Conservation (phyloP, 2,797 vertebrate genomes). For the Enteromius fasciolatus region DNA sequence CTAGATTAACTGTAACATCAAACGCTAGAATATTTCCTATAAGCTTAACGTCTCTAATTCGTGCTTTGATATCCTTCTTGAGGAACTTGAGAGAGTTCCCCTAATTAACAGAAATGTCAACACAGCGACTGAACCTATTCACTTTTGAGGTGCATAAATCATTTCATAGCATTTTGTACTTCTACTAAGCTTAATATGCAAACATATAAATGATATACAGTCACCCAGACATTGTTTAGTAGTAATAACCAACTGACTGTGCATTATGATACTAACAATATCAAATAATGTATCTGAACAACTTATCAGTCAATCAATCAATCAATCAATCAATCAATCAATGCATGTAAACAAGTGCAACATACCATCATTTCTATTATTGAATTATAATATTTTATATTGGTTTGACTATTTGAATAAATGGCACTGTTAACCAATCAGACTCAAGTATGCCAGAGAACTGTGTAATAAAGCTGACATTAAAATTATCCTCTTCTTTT, state of each 20-base stretch:
- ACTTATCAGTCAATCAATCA: background rate
- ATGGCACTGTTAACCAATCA: background rate
- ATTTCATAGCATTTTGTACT: background rate
- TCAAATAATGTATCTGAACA: background rate
- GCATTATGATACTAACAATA: background rate
- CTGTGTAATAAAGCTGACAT: conserved; percentile 2
- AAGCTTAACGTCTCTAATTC: background rate
- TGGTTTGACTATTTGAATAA: background rate
- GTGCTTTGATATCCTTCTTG: conserved; percentile 26
- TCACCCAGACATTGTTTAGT: background rate
- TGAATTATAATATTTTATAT: background rate
- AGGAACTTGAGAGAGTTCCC: conserved; percentile 21
- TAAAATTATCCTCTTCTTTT: background rate
- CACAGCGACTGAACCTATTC: background rate
- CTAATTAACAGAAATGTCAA: conserved; percentile 20
- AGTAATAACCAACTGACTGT: background rate
- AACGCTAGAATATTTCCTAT: conserved; percentile 26
- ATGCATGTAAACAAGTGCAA: too few relatives aligned
- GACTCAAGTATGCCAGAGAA: conserved; percentile 6
- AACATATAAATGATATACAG: background rate
- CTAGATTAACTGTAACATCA: conserved; percentile 44
- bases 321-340: too few relatives aligned
- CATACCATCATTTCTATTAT: background rate
- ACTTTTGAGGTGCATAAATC: background rate
- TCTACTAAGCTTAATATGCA: background rate